phyloP scores from a whole-genome alignment of 2,797 vertebrate species.

The Esox lucius region DNA sequence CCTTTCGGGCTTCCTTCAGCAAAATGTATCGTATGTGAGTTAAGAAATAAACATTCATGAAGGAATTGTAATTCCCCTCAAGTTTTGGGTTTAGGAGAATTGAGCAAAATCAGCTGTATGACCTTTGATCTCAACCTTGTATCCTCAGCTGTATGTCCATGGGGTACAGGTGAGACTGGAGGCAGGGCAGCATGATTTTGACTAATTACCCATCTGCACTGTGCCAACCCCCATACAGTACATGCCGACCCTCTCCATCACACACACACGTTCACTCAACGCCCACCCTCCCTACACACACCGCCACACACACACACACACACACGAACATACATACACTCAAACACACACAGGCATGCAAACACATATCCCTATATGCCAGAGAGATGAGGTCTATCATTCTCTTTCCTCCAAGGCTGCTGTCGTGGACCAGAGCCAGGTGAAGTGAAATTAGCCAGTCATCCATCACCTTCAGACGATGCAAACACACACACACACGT shows the following conservation, averaged over 20 bases:
- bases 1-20: neutral
- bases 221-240: constrained; percentile 2
- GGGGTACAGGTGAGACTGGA: neutral
- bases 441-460: constrained; percentile 20
- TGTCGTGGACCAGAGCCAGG: constrained; percentile 29
- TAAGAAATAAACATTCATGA: neutral
- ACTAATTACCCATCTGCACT: constrained; percentile 32
- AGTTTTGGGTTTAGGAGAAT: neutral
- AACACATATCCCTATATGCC: neutral
- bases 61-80: neutral
- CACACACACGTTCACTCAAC: neutral
- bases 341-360: neutral
- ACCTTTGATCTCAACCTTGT: neutral
- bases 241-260: neutral
- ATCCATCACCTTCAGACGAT: constrained; percentile 20
- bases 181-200: neutral
- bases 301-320: neutral
- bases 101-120: neutral
- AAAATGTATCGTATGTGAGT: neutral
- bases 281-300: no score
- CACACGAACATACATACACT: neutral
- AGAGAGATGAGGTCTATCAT: neutral
- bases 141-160: neutral
- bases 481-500: neutral
- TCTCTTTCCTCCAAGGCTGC: neutral